phyloP scores from a whole-genome alignment of 2,113 vertebrate genomes.

The Alexandromys fortis region DNA sequence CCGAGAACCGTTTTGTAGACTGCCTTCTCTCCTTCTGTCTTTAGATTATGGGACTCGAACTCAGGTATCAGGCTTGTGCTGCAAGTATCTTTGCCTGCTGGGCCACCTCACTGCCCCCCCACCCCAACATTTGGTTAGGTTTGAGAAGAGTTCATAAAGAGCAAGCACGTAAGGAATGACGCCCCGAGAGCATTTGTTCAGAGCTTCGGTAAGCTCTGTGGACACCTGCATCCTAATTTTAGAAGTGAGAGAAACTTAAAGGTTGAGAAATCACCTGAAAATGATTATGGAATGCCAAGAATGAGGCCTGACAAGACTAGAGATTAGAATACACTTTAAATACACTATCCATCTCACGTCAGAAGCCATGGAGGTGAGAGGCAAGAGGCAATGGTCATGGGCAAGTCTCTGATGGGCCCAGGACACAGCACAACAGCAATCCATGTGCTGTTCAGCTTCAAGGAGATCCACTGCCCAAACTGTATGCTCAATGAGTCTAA shows the following conservation, averaged over 20 bases:
- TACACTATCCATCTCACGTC: not conserved
- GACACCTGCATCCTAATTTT: not conserved
- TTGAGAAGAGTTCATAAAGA: not conserved
- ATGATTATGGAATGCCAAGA: not conserved
- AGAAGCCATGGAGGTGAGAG: not conserved
- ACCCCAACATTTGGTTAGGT: not conserved
- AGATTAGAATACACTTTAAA: conserved; percentile 2
- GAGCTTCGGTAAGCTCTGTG: not conserved
- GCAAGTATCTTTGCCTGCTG: not conserved
- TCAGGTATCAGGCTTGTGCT: not conserved
- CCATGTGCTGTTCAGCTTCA: fast-evolving
- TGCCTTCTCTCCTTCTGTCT: not conserved
- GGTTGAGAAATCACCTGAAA: not conserved
- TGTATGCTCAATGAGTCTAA: not conserved
- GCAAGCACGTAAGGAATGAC: not conserved
- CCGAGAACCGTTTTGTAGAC: not conserved
- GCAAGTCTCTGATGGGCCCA: not conserved
- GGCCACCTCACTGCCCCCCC: not conserved
- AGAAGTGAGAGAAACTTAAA: conserved; percentile 29
- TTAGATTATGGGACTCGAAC: no score
- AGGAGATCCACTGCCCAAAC: not conserved
- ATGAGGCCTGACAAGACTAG: not conserved
- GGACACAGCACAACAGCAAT: not conserved
- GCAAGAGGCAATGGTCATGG: not conserved
- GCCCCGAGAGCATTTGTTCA: not conserved